A percentile compares a stretch with the other conserved stretches of the same genome.
phyloP scores from a whole-genome alignment of 1,140 invertebrate genomes.

The Drosophila pruinosa region DNA sequence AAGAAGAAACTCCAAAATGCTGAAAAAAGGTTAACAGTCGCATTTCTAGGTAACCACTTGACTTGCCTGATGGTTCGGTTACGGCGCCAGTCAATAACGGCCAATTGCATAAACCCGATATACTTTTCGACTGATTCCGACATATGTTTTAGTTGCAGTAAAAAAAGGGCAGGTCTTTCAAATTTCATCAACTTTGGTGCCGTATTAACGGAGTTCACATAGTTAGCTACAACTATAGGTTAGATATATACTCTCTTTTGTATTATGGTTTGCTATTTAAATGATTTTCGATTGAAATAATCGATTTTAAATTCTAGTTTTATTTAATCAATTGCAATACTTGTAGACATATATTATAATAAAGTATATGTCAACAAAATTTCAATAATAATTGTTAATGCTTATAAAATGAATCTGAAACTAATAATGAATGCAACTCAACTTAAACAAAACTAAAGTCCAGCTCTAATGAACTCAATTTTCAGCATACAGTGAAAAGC shows the following conservation, averaged over 20 bases:
- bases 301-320: too few relatives aligned
- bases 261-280: too few relatives aligned
- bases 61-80: neutral
- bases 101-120: neutral
- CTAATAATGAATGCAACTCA: neutral
- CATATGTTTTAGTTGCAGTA: neutral
- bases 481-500: neutral
- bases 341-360: too few relatives aligned
- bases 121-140: neutral
- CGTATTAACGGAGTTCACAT: neutral
- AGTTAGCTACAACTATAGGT: neutral
- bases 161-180: neutral
- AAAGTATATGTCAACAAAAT: too few relatives aligned
- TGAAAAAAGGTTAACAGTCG: conserved; percentile 21
- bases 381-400: too few relatives aligned
- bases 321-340: too few relatives aligned
- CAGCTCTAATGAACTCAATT: neutral
- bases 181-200: neutral
- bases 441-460: neutral
- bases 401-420: neutral
- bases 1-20: neutral
- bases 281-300: too few relatives aligned
- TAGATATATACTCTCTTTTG: too few relatives aligned
- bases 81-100: conserved; percentile 2
- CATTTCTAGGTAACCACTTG: conserved; percentile 18